phyloP scores from a whole-genome alignment of 2,113 vertebrate genomes.

The Alosa alosa region DNA sequence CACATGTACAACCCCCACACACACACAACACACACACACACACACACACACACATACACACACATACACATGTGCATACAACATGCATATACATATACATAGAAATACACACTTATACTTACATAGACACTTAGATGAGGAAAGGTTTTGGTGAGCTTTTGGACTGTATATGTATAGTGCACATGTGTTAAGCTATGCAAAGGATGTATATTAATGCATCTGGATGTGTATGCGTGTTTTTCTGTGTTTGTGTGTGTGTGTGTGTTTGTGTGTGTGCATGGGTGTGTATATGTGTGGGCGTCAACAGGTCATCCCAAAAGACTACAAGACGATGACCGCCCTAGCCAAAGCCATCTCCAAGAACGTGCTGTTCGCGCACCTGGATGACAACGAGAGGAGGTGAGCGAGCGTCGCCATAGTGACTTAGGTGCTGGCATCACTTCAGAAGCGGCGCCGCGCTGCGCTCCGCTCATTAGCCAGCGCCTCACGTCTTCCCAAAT shows the following conservation, averaged over 20 bases:
- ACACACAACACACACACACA: constrained; percentile 23
- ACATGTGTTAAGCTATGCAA: not conserved
- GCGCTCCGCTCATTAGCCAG: not conserved
- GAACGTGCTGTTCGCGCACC: constrained; percentile 95
- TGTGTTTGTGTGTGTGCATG: not conserved
- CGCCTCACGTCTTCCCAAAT: not conserved
- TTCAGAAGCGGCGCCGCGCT: not conserved
- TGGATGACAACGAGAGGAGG: constrained; percentile 98
- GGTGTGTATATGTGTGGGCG: not conserved
- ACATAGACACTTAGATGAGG: not conserved
- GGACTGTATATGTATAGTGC: not conserved
- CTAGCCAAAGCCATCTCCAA: constrained; percentile 96
- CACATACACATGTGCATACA: constrained; percentile 20
- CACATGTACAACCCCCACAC: not conserved
- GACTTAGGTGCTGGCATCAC: not conserved
- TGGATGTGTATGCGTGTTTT: constrained; percentile 39
- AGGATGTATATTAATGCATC: not conserved
- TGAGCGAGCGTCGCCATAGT: constrained; percentile 46
- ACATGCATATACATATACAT: constrained; percentile 29
- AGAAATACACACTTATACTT: no score
- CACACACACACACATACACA: constrained; percentile 33
- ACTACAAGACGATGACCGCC: constrained; percentile 98
- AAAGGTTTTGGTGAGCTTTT: not conserved
- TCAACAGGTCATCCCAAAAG: constrained; percentile 93
- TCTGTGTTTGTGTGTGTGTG: not conserved